Percentiles rank a stretch among this genome's conserved stretches.
Conservation (phyloP, 2,888 invertebrate species). For the Brenthis ino region DNA sequence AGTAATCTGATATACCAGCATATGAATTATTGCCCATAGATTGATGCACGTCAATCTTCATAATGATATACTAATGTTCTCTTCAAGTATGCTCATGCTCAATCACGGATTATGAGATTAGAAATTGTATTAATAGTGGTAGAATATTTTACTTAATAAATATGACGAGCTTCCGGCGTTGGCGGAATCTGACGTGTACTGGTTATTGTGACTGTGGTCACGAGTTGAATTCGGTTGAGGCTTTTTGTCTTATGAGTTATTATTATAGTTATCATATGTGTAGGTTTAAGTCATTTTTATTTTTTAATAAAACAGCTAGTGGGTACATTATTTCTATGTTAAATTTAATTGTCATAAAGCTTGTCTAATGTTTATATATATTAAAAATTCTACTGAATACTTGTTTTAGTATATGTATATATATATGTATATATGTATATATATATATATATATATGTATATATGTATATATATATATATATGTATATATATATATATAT, state of each 20-base stretch:
- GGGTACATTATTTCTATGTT: no score
- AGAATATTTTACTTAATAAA: slow-evolving; percentile 3
- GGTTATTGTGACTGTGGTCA: slow-evolving; percentile 26
- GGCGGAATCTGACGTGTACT: slow-evolving; percentile 12
- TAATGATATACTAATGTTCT: slow-evolving; percentile 48
- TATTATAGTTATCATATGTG: no score
- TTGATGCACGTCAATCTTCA: slow-evolving; percentile 69
- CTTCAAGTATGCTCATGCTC: slow-evolving; percentile 5
- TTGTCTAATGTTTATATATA: no score
- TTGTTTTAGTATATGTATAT: no score
- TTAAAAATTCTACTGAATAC: no score
- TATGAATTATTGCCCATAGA: slow-evolving; percentile 43
- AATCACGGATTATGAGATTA: slow-evolving; percentile 36
- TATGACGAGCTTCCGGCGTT: neutral
- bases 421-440: no score
- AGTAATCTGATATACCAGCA: slow-evolving; percentile 65
- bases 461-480: no score
- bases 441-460: no score
- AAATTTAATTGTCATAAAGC: no score
- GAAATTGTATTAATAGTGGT: slow-evolving; percentile 8
- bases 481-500: no score
- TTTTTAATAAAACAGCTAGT: no score
- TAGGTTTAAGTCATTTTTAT: no score
- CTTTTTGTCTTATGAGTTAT: neutral
- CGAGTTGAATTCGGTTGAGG: neutral